phyloP scores from a whole-genome alignment of 2,888 invertebrate genomes.

The Tethea ocularis region DNA sequence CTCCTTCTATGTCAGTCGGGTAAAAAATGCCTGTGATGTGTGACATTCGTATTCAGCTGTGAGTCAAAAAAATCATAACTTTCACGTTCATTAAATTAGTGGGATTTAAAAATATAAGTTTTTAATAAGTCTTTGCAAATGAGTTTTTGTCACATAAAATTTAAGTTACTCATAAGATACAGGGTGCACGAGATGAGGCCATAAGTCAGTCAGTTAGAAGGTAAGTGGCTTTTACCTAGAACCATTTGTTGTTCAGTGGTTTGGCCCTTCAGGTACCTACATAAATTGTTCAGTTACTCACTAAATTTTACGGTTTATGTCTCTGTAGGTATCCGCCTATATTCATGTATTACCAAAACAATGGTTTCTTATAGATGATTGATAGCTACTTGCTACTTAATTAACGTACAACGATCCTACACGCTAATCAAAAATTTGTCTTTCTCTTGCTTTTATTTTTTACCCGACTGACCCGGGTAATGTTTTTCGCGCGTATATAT shows the following conservation, averaged over 20 bases:
- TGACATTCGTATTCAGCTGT: too few species aligned
- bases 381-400: not conserved
- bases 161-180: constrained; percentile 33
- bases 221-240: constrained; percentile 51
- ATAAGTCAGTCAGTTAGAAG: constrained; percentile 50
- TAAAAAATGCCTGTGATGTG: too few species aligned
- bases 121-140: not conserved
- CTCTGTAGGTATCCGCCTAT: constrained; percentile 10
- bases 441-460: too few species aligned
- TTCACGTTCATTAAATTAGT: too few species aligned
- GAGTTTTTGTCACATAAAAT: constrained; percentile 17
- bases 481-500: too few species aligned
- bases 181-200: constrained; percentile 42
- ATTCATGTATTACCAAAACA: constrained; percentile 6
- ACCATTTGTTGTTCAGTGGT: constrained; percentile 51
- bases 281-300: constrained; percentile 37
- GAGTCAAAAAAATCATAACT: too few species aligned
- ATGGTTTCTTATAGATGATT: not conserved
- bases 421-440: not conserved
- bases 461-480: too few species aligned
- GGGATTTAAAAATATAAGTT: too few species aligned
- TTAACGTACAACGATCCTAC: not conserved
- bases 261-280: constrained; percentile 44
- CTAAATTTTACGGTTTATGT: constrained; percentile 16
- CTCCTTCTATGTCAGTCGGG: too few species aligned